Evolutionary conservation across 2,888 invertebrate genomes (phyloP).

Genomic region (Frankliniella intonsa): DNA sequence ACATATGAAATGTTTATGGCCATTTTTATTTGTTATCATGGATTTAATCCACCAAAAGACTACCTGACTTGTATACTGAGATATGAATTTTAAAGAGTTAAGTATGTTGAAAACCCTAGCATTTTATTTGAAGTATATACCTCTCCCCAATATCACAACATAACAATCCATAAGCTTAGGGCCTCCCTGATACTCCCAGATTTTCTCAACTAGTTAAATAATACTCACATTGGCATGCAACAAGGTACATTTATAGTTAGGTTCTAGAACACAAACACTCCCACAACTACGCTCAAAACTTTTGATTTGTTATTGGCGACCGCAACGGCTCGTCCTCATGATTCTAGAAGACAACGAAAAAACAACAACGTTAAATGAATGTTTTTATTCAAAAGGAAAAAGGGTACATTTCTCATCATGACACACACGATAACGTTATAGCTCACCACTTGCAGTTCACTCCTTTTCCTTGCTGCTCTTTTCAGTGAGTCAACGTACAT

Average conservation of each 20-base stretch:
- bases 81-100: background rate
- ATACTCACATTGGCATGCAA: no score
- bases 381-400: background rate
- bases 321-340: background rate
- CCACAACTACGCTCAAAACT: background rate
- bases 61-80: constrained; percentile 3
- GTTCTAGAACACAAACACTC: no score
- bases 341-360: background rate
- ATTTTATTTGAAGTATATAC: no score
- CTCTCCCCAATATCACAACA: no score
- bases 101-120: background rate
- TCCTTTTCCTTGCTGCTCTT: background rate
- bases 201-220: no score
- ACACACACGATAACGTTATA: background rate
- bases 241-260: no score
- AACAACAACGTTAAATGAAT: background rate
- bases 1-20: background rate
- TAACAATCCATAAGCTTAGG: no score
- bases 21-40: background rate
- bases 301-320: background rate
- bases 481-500: background rate
- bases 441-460: background rate
- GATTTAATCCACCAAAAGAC: background rate
- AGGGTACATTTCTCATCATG: background rate
- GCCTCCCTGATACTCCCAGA: no score